These are phyloP conservation scores for Yponomeuta malinellus DNA, from an alignment of 2,888 invertebrate species.

Conservation along the genomic window DNA sequence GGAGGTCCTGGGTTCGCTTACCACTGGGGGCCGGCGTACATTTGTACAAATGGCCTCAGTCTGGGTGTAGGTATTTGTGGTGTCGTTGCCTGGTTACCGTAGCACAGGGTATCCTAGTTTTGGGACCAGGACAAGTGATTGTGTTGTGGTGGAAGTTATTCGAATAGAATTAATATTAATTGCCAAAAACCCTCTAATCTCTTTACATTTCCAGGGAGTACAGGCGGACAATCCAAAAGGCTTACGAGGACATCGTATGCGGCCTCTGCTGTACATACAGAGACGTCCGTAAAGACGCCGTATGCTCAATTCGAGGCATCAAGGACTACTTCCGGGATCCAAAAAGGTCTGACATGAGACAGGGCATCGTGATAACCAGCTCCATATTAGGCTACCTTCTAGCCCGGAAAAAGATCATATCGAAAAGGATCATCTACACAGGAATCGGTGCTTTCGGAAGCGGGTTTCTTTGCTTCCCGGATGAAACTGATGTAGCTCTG, in stretches of 20 bases:
- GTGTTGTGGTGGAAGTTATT: too few species aligned
- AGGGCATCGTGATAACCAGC: slow-evolving; percentile 31
- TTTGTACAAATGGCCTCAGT: too few species aligned
- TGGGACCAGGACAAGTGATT: too few species aligned
- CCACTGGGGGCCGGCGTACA: too few species aligned
- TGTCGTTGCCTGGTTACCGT: too few species aligned
- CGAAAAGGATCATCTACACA: slow-evolving; percentile 30
- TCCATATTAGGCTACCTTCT: slow-evolving; percentile 31
- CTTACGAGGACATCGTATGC: neutral
- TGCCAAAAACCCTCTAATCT: neutral
- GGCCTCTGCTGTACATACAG: slow-evolving; percentile 16
- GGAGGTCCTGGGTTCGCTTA: too few species aligned
- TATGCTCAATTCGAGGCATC: slow-evolving; percentile 21
- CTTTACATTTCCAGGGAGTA: neutral
- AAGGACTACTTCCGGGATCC: slow-evolving; percentile 21
- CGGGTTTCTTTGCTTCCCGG: slow-evolving; percentile 47
- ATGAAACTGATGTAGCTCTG: slow-evolving; percentile 46
- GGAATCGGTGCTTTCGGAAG: slow-evolving; percentile 33
- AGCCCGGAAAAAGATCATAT: slow-evolving; percentile 27
- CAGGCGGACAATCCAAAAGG: neutral
- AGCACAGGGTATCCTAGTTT: too few species aligned
- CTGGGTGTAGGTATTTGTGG: too few species aligned
- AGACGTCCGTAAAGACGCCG: slow-evolving; percentile 23
- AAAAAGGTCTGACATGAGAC: slow-evolving; percentile 33
- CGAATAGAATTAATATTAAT: too few species aligned